Evolutionary conservation across 2,113 vertebrate species (phyloP), one percentile per base, ranked within the genome.

Genomic region (Myotis davidii): DNA sequence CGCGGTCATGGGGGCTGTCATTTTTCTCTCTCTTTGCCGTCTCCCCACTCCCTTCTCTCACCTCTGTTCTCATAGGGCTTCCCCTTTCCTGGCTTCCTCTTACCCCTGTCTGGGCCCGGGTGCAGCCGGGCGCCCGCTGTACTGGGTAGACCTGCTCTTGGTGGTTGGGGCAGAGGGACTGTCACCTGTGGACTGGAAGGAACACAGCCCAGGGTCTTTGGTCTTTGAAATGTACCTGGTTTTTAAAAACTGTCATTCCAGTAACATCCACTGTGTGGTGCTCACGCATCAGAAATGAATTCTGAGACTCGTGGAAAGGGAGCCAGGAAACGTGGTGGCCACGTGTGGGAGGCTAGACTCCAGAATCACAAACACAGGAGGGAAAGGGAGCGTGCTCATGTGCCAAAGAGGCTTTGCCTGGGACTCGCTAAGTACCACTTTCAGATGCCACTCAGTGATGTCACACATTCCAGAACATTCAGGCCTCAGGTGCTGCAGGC

Each of bases 161-260:
- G 29, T 23, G 34, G 32, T 48, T 45, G 45, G 45, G 23, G 56
- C 42, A 5, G 6, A 34, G 27, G 42, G 23, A 20, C 4, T 39
- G 74, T 37, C 20, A 34, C 21, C 39, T 10, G 3, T 9, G 50
- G 59, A 2, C 50, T 27, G 6, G 37, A 34, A 78, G 37, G 34
- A 72, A 54, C 67, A 27, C 16, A 3, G 20, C 9, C 2, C 23
- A 16, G 32, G 5, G 12, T 85, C 27, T 67, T 12, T 3, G 23
- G 59, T 64, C 39, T 90, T 48, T 56, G 17, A 39, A 83, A 85
- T 9, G 45, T 7, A 29, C 25, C 54, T 3, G 20, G 25, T 34
- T 85, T 88, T 79, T 87, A 18, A 61, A 79, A 64, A 5, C 77
- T 94, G 88, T 78, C 42, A 37, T 92, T 78, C 81, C 34, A 76